Base-by-base conservation (phyloP, 1,140 invertebrate species). In the Drosophila santomea region DNA sequence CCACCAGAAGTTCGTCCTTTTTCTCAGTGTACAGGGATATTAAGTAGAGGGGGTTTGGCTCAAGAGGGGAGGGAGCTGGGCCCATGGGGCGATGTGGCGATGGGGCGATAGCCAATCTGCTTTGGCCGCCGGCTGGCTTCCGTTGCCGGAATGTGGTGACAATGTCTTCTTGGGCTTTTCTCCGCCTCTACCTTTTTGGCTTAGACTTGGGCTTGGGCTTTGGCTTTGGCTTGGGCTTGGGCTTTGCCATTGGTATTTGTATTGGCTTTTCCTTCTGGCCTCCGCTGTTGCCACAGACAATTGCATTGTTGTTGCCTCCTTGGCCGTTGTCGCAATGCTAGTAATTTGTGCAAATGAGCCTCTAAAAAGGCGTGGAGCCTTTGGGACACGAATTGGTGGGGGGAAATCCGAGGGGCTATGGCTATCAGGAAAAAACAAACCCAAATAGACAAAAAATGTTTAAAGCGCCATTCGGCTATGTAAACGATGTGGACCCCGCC, bases 261-360 rank as follows among this genome's bases (percentile, higher is more conserved):
- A 73, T 73, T 61, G 28, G 60, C 43, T 66, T 71, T 69, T 57
- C 25, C 67, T 38, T 57, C 56, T 41, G 20, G 38, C 38, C 4
- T 4, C 14, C 4, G 38, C 38, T 47, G 43, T 39, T 48, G 67
- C 23, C 67, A 58, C 52, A 79, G 73, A 86, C 82, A 88, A 86
- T 88, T 86, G 82, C 82, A 86, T 69, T 74, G 80, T 62, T 66
- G 77, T 51, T 62, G 64, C 47, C 59, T 71, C 64, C 67, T 59
- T 74, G 57, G 74, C 48, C 78, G 41, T 76, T 86, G 82, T 86
- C 75, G 83, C 83, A 88, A 88, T 86, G 83, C 74, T 66, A 83
- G 83, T 86, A 86, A 86, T 86, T 86, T 86, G 83, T 86, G 83
- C 83, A 86, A 86, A 86, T 86, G 83, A 86, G 83, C 83, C 83